Conservation (phyloP, 2,888 invertebrate species). For the Sarcophaga carnaria region DNA sequence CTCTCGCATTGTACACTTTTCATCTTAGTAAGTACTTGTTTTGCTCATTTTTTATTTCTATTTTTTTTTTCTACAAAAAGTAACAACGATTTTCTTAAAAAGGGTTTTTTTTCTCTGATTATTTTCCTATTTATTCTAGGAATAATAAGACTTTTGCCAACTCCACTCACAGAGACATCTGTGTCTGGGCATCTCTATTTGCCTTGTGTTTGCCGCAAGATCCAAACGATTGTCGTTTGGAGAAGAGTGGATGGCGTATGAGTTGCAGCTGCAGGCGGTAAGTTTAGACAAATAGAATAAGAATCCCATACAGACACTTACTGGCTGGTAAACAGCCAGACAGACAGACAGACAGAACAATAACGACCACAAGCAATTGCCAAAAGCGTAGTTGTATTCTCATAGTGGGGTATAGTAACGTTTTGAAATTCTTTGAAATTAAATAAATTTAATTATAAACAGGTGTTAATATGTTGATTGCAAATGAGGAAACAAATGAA, state of each 20-base stretch:
- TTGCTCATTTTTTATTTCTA: not conserved
- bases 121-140: conserved; percentile 57
- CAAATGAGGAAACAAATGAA: conserved; percentile 26
- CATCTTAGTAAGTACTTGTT: not conserved
- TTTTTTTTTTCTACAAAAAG: conserved; percentile 14
- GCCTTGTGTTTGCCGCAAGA: conserved; percentile 39
- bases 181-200: conserved; percentile 59
- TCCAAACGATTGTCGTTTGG: conserved; percentile 36
- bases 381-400: conserved; percentile 37
- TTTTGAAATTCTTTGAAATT: conserved; percentile 53
- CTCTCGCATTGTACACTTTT: not conserved
- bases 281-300: conserved; percentile 60
- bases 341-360: conserved; percentile 4
- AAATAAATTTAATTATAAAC: conserved; percentile 62
- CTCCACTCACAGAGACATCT: conserved; percentile 58
- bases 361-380: conserved; percentile 48
- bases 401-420: not conserved
- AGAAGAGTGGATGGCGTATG: conserved; percentile 22
- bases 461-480: conserved; percentile 63
- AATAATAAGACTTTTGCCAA: conserved; percentile 52
- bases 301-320: conserved; percentile 3
- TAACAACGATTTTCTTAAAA: conserved; percentile 56
- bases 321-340: not conserved
- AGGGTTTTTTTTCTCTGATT: conserved; percentile 55
- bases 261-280: conserved; percentile 67